These are phyloP conservation scores for Catharus ustulatus DNA, from an alignment of 2,797 vertebrate species.

Conservation along the genomic window DNA sequence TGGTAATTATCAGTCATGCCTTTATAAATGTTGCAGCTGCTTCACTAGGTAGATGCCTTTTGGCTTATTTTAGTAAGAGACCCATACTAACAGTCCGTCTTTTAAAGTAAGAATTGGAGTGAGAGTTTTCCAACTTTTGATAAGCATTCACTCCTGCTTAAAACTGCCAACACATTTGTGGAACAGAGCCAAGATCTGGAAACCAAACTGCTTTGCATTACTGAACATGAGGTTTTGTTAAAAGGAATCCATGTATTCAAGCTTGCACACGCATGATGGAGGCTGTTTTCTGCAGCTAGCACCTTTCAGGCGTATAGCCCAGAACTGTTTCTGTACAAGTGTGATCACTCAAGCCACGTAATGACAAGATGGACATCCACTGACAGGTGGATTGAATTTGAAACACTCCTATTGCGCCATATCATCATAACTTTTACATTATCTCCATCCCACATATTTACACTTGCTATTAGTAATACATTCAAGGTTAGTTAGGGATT, in stretches of 20 bases:
- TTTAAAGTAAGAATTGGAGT: not conserved
- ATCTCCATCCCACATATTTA: not conserved
- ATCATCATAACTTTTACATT: not conserved
- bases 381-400: not conserved
- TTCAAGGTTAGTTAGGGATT: not conserved
- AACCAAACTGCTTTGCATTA: not conserved
- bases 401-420: not conserved
- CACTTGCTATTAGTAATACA: not conserved
- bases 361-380: not conserved
- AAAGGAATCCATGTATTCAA: not conserved
- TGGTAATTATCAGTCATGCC: not conserved
- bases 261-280: rapidly evolving
- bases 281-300: not conserved
- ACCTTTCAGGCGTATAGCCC: no score
- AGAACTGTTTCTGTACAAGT: not conserved
- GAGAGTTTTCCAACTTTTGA: not conserved
- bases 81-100: not conserved
- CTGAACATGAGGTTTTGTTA: not conserved
- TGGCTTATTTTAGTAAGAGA: not conserved
- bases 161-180: not conserved
- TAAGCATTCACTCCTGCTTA: not conserved
- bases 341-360: not conserved
- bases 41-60: not conserved
- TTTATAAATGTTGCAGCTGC: not conserved
- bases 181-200: not conserved